These are phyloP conservation scores for Drosophila kohkoa DNA, from an alignment of 1,140 invertebrate genomes.

Conservation along the genomic window DNA sequence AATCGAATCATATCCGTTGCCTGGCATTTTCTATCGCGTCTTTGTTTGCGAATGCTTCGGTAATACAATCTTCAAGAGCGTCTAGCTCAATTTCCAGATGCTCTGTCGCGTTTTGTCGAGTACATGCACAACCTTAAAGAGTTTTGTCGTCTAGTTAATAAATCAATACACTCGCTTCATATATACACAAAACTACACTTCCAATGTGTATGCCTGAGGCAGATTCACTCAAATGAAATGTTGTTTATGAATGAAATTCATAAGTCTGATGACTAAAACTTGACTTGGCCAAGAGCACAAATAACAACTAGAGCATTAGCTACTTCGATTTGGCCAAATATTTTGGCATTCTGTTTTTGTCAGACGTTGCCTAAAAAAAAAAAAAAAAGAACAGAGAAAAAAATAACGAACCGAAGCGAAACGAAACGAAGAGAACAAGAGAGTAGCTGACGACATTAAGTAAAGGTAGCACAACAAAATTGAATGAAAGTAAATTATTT, in stretches of 20 bases:
- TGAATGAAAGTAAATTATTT: slow-evolving; percentile 59
- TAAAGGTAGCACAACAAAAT: slow-evolving; percentile 42
- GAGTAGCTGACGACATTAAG: slow-evolving; percentile 41
- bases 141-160: neutral
- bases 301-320: slow-evolving; percentile 6
- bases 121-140: slow-evolving; percentile 17
- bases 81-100: slow-evolving; percentile 25
- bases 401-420: neutral
- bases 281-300: neutral
- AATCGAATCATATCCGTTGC: slow-evolving; percentile 77
- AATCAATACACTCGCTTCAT: neutral
- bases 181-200: neutral
- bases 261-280: neutral
- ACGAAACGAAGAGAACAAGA: neutral
- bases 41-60: slow-evolving; percentile 15
- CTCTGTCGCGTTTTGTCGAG: neutral
- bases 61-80: slow-evolving; percentile 66
- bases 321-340: slow-evolving; percentile 9
- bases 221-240: neutral
- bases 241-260: neutral
- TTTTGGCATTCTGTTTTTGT: slow-evolving; percentile 14
- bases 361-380: neutral
- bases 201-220: neutral
- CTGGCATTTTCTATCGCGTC: slow-evolving; percentile 20
- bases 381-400: neutral